Evolutionary conservation across 1,140 invertebrate genomes (phyloP), one percentile per base, ranked within the genome.

Genomic region (Ectropis grisescens): DNA sequence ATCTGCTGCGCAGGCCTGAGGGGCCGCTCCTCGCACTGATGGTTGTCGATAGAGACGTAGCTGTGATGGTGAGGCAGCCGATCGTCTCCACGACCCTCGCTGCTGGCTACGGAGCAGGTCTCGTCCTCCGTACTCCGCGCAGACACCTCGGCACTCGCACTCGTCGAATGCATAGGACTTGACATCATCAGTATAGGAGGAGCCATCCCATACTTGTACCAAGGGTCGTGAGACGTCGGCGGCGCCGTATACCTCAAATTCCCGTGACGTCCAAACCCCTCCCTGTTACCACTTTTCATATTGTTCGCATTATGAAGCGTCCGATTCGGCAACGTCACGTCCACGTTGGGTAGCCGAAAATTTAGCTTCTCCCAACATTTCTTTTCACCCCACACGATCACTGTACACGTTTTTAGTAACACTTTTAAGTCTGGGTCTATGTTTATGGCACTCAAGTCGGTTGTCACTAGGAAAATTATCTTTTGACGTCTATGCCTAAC

Each of bases 361-460:
- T 91, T 88, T 47, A 96, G 84, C 78, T 95, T 95, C 57, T 94
- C 91, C 93, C 93, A 94, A 84, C 95, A 95, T 56, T 91, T 86
- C 52, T 89, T 91, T 54, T 94, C 93, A 33, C 91, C 91, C 91
- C 92, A 94, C 58, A 90, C 86, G 13, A 95, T 90, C 42, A 92
- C 91, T 23, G 91, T 91, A 83, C 91, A 93, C 37, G 91, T 93
- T 60, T 93, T 91, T 8, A 96, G 84, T 33, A 94, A 87, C 24
- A 93, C 85, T 61, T 93, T 88, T 24, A 96, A 76, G 58, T 96
- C 93, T 8, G 92, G 89, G 62, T 95, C 93, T 27, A 92, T 83
- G 34, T 88, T 85, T 25, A 91, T 86, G 40, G 89, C 89, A 62
- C 85, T 86, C 34, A 84, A 65, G 58, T 84, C 82, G 13, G 80